Conservation (phyloP, 2,888 invertebrate genomes). For the Ophion slaviceki region DNA sequence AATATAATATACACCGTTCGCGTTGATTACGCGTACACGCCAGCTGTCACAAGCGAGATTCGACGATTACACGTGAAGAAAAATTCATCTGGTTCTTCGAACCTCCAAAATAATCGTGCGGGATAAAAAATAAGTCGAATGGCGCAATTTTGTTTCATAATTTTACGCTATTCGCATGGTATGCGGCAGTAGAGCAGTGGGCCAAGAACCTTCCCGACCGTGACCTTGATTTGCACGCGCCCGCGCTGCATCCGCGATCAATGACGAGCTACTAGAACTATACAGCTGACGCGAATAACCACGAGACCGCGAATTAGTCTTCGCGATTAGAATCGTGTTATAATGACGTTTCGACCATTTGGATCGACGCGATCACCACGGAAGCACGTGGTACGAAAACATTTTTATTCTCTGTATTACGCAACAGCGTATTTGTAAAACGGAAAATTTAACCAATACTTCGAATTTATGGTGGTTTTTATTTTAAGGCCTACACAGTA, state of each 20-base stretch:
- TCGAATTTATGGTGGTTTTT: not conserved
- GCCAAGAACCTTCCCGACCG: not conserved
- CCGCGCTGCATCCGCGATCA: constrained; percentile 36
- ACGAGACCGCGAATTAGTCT: not conserved
- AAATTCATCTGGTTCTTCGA: constrained; percentile 1
- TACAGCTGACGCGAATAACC: not conserved
- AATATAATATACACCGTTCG: constrained; percentile 8
- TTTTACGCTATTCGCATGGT: not conserved
- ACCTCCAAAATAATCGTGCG: not conserved
- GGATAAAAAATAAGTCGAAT: not conserved
- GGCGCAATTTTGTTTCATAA: not conserved
- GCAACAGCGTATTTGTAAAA: not conserved
- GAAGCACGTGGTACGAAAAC: not conserved
- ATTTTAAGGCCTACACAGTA: not conserved
- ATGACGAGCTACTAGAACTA: constrained; percentile 11
- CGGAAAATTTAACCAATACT: not conserved
- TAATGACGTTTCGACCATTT: not conserved
- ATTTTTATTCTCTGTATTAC: not conserved
- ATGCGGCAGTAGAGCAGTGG: not conserved
- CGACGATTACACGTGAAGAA: constrained; percentile 7
- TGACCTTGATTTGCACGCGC: constrained; percentile 59
- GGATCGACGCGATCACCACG: not conserved
- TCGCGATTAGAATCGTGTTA: not conserved
- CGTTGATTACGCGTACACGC: constrained; percentile 5
- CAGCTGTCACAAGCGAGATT: constrained; percentile 50